Evolutionary conservation across 2,888 invertebrate species (phyloP).

Genomic region (Fragum whitleyi): DNA sequence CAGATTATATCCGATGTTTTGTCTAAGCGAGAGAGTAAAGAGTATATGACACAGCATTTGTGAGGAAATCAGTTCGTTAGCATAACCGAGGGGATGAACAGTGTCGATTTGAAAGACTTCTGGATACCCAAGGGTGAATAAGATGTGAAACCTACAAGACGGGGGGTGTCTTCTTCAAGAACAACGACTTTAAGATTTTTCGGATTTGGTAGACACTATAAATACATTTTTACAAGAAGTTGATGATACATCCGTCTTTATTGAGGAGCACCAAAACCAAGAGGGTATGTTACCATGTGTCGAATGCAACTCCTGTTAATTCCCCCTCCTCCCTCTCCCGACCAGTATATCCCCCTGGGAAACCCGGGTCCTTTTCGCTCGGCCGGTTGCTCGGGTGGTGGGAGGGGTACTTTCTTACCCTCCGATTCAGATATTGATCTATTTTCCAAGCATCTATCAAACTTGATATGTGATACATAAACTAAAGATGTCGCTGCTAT

Average conservation of each 20-base stretch:
- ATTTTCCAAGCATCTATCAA: too few relatives aligned
- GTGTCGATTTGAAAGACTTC: not conserved
- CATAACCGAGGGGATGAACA: not conserved
- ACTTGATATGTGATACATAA: too few relatives aligned
- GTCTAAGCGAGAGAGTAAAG: not conserved
- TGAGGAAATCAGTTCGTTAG: not conserved
- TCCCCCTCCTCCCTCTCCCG: too few relatives aligned
- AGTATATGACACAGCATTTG: not conserved
- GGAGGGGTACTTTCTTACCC: too few relatives aligned
- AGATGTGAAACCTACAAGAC: not conserved
- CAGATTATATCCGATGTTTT: not conserved
- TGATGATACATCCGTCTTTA: not conserved
- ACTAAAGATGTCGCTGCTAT: too few relatives aligned
- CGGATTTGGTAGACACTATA: not conserved
- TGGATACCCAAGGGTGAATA: not conserved
- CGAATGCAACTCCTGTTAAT: not conserved
- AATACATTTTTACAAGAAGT: not conserved
- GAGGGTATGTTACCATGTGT: not conserved
- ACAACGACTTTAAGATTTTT: not conserved
- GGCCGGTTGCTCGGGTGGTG: too few relatives aligned
- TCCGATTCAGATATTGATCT: too few relatives aligned
- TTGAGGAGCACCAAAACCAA: not conserved
- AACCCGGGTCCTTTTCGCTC: too few relatives aligned
- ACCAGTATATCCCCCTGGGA: too few relatives aligned
- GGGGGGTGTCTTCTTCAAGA: not conserved